Conservation (phyloP, 2,797 vertebrate species). For the Pangasius macronema region DNA sequence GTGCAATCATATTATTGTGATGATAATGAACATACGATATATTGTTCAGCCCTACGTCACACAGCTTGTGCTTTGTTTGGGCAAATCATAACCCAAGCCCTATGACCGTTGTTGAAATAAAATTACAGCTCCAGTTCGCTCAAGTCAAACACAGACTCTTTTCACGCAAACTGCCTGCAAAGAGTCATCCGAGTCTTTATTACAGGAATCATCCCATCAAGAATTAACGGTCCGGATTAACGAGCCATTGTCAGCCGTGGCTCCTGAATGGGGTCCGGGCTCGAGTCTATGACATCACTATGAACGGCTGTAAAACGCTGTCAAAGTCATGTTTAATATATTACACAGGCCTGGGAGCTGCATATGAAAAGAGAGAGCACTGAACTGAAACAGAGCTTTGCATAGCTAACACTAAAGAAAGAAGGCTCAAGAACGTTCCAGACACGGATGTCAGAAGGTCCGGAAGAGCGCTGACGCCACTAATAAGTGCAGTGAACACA, state of each 20-base stretch:
- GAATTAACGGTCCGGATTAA: slow-evolving; percentile 56
- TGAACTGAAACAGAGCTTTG: neutral
- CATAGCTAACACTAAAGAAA: slow-evolving; percentile 15
- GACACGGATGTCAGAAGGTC: neutral
- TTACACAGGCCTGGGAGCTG: slow-evolving; percentile 31
- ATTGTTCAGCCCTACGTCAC: neutral
- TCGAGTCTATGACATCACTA: slow-evolving; percentile 57
- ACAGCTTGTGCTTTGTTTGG: slow-evolving; percentile 18
- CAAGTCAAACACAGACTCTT: slow-evolving; percentile 35
- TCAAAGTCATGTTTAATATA: slow-evolving; percentile 48
- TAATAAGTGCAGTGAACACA: neutral
- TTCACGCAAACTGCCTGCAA: slow-evolving; percentile 40
- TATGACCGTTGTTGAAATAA: slow-evolving; percentile 1
- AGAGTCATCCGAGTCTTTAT: slow-evolving; percentile 52
- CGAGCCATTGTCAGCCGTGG: slow-evolving; percentile 55
- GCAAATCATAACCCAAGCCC: slow-evolving; percentile 15
- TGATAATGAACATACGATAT: neutral
- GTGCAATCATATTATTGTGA: neutral
- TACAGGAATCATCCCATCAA: slow-evolving; percentile 49
- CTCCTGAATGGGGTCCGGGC: slow-evolving; percentile 48
- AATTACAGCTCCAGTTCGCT: slow-evolving; percentile 31
- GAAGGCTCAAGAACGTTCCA: slow-evolving; percentile 10
- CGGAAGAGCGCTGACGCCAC: neutral
- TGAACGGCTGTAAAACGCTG: slow-evolving; percentile 54
- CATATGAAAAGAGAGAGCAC: slow-evolving; percentile 25